Evolutionary conservation across 2,797 vertebrate species (phyloP).

Genomic region (Adrianichthys oophorus): DNA sequence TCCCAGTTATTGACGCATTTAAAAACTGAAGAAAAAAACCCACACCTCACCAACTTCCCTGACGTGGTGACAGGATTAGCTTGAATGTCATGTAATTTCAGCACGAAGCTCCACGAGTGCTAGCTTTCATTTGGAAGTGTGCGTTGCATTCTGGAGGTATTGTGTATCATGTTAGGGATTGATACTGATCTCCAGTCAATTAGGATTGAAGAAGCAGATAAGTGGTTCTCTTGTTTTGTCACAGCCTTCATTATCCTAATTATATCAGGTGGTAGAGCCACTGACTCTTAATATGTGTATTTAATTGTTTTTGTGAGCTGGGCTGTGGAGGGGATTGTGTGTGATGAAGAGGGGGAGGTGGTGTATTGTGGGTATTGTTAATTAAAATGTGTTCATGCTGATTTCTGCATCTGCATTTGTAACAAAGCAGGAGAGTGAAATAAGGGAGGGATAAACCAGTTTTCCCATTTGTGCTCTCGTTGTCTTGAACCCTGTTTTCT

Average conservation of each 20-base stretch:
- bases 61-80: slow-evolving; percentile 22
- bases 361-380: slow-evolving; percentile 29
- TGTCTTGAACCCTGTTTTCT: slow-evolving; percentile 41
- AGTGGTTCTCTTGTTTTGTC: slow-evolving; percentile 58
- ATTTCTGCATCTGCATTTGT: slow-evolving; percentile 50
- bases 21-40: slow-evolving; percentile 24
- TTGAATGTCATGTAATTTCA: slow-evolving; percentile 35
- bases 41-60: slow-evolving; percentile 7
- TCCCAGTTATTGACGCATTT: slow-evolving; percentile 32
- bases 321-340: slow-evolving; percentile 46
- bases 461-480: slow-evolving; percentile 44
- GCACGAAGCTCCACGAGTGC: slow-evolving; percentile 7
- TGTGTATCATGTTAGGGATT: slow-evolving; percentile 43
- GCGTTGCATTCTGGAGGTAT: slow-evolving; percentile 27
- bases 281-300: slow-evolving; percentile 45
- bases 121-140: slow-evolving; percentile 11
- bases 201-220: slow-evolving; percentile 53
- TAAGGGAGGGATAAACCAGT: slow-evolving; percentile 48
- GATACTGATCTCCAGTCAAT: slow-evolving; percentile 62
- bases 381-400: slow-evolving; percentile 51
- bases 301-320: slow-evolving; percentile 66
- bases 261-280: slow-evolving; percentile 43
- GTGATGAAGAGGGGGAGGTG: slow-evolving; percentile 5
- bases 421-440: slow-evolving; percentile 45
- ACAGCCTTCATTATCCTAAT: slow-evolving; percentile 54